phyloP scores from a whole-genome alignment of 2,113 vertebrate genomes.

The Terrapene triunguis region DNA sequence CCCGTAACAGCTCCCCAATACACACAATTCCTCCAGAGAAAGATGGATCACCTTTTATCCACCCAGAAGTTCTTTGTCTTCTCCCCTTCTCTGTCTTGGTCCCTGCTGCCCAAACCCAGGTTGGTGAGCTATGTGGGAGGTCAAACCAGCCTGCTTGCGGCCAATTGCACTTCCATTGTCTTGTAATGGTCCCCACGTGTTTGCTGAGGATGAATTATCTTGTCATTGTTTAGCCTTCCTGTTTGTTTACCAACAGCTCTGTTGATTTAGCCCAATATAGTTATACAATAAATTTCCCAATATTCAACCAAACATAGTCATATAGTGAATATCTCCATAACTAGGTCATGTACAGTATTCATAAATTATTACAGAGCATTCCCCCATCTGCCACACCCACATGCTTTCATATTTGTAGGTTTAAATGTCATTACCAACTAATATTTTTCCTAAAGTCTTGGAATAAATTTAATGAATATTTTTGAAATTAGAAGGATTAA shows the following conservation, averaged over 20 bases:
- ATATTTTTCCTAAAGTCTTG: background rate
- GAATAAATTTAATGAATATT: background rate
- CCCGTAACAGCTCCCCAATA: background rate
- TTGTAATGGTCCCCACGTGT: background rate
- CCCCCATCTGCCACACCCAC: background rate
- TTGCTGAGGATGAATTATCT: background rate
- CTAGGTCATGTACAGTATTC: background rate
- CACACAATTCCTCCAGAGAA: background rate
- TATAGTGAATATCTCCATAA: background rate
- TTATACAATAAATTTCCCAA: background rate
- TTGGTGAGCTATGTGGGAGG: background rate
- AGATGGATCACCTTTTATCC: background rate
- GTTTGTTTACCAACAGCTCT: background rate
- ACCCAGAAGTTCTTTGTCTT: background rate
- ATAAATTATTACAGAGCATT: background rate
- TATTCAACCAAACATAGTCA: background rate
- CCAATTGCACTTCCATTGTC: background rate
- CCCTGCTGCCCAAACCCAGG: background rate
- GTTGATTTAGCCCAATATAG: background rate
- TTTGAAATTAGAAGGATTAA: background rate
- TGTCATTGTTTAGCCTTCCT: background rate
- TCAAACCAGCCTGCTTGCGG: background rate
- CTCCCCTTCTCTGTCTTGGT: background rate
- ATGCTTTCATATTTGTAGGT: background rate
- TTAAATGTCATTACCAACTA: background rate